Evolutionary conservation across 2,888 invertebrate species (phyloP).

Genomic region (Alitta virens): DNA sequence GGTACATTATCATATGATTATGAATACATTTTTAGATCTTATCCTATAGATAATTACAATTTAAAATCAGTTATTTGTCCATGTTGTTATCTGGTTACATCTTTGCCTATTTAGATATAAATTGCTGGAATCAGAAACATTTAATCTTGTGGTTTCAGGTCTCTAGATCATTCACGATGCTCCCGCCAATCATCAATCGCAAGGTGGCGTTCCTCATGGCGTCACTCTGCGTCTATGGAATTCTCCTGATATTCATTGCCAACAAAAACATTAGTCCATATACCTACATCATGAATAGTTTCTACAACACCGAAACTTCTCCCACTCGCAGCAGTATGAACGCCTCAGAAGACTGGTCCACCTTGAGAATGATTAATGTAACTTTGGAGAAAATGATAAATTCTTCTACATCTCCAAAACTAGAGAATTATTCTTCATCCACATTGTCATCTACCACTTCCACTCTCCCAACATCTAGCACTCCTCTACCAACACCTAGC

Average conservation of each 20-base stretch:
- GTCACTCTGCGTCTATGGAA: slow-evolving; percentile 7
- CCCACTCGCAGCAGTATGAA: neutral
- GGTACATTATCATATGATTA: no score
- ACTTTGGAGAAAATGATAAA: no score
- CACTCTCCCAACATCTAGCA: neutral
- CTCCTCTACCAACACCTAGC: neutral
- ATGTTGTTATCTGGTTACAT: no score
- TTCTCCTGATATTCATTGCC: slow-evolving; percentile 8
- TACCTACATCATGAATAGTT: neutral
- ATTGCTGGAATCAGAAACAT: no score
- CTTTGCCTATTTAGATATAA: no score
- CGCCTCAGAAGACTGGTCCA: neutral
- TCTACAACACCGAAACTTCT: neutral
- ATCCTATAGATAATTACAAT: no score
- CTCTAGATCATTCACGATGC: neutral
- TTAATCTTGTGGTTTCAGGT: no score
- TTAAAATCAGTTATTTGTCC: no score
- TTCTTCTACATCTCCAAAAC: no score
- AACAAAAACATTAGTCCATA: slow-evolving; percentile 9
- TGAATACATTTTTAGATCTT: no score
- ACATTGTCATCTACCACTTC: neutral
- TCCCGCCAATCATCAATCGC: slow-evolving; percentile 1
- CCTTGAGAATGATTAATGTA: no score
- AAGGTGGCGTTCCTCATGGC: neutral
- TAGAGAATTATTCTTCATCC: neutral